Conservation (phyloP, 2,113 vertebrate genomes). For the Oncorhynchus gorbuscha region DNA sequence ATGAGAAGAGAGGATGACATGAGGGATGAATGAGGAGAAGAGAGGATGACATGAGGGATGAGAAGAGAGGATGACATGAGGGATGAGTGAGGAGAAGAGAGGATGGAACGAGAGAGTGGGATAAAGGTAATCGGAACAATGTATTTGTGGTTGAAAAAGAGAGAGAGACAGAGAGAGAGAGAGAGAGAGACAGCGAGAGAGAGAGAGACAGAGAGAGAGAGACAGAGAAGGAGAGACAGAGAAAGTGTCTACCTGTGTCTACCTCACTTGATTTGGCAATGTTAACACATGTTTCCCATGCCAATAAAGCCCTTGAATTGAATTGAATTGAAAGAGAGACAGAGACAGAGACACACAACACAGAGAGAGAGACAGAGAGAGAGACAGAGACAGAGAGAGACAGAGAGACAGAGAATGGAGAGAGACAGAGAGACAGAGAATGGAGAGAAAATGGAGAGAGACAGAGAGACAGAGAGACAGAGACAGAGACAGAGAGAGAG, state of each 20-base stretch:
- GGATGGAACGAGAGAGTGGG: too few species aligned
- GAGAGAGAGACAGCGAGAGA: too few species aligned
- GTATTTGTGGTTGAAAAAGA: too few species aligned
- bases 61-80: neutral
- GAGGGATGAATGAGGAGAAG: conserved; percentile 21
- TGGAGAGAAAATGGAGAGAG: neutral
- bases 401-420: neutral
- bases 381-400: conserved; percentile 9
- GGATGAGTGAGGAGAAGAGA: neutral
- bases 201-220: too few species aligned
- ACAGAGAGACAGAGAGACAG: neutral
- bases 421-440: neutral
- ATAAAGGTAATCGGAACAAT: too few species aligned
- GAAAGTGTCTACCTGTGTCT: too few species aligned
- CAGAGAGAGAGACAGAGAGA: neutral
- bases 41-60: conserved; percentile 11
- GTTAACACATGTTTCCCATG: too few species aligned
- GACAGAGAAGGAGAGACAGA: accelerated
- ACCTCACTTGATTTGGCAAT: too few species aligned
- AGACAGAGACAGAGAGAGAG: neutral
- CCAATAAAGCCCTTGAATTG: too few species aligned
- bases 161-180: too few species aligned
- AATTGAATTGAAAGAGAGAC: too few species aligned
- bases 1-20: conserved; percentile 9
- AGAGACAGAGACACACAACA: too few species aligned